A percentile compares a stretch with the other conserved stretches of the same genome.
Evolutionary conservation across 2,888 invertebrate species (phyloP).

Genomic region (Thecophora atra): DNA sequence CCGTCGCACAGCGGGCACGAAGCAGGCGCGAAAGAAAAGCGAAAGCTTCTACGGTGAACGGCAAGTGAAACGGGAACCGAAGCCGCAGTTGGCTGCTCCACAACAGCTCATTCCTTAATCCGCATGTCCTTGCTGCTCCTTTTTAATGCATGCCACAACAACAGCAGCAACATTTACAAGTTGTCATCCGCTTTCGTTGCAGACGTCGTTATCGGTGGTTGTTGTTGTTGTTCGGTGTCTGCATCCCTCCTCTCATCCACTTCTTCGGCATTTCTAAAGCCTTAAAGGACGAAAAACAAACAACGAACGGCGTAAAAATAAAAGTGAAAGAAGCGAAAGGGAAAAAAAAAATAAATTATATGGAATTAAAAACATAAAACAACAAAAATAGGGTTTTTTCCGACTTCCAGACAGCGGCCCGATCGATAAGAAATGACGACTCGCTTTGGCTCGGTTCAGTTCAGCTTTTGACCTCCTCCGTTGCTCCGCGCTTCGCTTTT

Average conservation of each 20-base stretch:
- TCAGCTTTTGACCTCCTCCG: background rate
- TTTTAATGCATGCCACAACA: constrained; percentile 34
- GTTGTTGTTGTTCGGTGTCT: background rate
- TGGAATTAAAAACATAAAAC: constrained; percentile 14
- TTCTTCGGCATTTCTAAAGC: background rate
- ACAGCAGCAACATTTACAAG: background rate
- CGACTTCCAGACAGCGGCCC: constrained; percentile 45
- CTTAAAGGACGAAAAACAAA: background rate
- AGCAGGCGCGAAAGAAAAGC: constrained; percentile 33
- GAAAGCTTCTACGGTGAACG: constrained; percentile 17
- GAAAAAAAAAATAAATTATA: constrained; percentile 23
- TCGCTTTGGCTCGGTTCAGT: background rate
- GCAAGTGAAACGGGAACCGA: background rate
- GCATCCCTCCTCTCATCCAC: background rate
- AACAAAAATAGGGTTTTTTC: constrained; percentile 15
- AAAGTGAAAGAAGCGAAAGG: background rate
- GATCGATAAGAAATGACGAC: constrained; percentile 47
- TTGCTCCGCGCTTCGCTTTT: background rate
- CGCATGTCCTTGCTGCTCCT: constrained; percentile 37
- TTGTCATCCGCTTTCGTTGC: constrained; percentile 12
- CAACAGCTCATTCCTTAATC: constrained; percentile 16
- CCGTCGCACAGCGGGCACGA: background rate
- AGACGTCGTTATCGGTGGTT: background rate
- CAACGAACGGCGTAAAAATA: background rate
- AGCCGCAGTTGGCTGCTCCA: background rate